Evolutionary conservation across 2,888 invertebrate genomes (phyloP).

Genomic region (Morinoia aosen): DNA sequence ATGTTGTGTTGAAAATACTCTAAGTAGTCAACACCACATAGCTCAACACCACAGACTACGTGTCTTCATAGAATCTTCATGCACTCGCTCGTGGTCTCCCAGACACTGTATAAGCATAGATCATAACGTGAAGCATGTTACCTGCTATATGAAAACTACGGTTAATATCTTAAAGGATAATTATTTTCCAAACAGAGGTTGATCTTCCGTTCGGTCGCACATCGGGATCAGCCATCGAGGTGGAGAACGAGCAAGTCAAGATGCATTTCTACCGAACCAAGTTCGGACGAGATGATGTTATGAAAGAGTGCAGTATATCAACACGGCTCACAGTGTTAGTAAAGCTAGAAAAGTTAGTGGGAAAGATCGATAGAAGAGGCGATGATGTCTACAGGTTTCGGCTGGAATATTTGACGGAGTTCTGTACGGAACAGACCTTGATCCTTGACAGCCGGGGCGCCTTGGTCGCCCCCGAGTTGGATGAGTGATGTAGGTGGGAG

Average conservation of each 20-base stretch:
- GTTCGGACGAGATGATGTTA: not conserved
- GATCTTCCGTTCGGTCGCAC: not conserved
- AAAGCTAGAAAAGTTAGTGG: not conserved
- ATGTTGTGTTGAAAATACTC: not conserved
- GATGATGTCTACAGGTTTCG: constrained; percentile 29
- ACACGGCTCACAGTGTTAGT: not conserved
- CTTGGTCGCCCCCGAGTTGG: constrained; percentile 29
- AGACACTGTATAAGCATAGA: not conserved
- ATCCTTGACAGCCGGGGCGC: not conserved
- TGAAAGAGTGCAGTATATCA: not conserved
- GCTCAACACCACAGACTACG: not conserved
- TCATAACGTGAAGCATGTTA: not conserved
- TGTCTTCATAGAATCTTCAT: not conserved
- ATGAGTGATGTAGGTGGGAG: constrained; percentile 49
- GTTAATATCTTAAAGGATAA: not conserved
- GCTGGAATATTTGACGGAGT: not conserved
- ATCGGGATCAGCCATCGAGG: not conserved
- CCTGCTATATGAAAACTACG: not conserved
- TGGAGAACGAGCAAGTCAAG: constrained; percentile 5
- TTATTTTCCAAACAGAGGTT: not conserved
- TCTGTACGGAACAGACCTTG: constrained; percentile 32
- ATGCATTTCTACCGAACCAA: not conserved
- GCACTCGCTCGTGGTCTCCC: not conserved
- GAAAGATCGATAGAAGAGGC: constrained; percentile 16
- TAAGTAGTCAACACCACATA: not conserved